These are phyloP conservation scores for Poeciliopsis paucimaculata DNA, from an alignment of 2,797 vertebrate species.

Conservation along the genomic window DNA sequence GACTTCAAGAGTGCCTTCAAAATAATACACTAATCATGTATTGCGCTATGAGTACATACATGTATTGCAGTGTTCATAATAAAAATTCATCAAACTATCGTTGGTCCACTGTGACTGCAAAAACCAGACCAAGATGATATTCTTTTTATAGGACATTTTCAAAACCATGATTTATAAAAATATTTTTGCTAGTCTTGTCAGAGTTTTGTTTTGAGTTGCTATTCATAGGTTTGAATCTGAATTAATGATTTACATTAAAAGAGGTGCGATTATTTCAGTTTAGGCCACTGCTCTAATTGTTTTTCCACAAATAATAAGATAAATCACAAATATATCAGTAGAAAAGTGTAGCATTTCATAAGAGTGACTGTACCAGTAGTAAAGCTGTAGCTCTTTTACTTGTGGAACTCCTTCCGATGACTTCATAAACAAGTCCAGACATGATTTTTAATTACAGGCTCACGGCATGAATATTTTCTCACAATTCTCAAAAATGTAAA, in stretches of 20 bases:
- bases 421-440: not conserved
- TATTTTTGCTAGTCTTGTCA: not conserved
- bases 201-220: not conserved
- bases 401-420: not conserved
- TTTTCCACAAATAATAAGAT: not conserved
- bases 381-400: not conserved
- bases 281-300: no score
- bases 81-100: not conserved
- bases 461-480: not conserved
- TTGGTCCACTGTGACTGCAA: not conserved
- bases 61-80: not conserved
- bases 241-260: not conserved
- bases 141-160: not conserved
- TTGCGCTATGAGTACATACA: not conserved
- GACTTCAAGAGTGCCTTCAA: conserved; percentile 12
- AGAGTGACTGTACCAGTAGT: not conserved
- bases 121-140: not conserved
- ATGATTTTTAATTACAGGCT: not conserved
- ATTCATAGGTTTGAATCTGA: not conserved
- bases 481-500: not conserved
- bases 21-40: conserved; percentile 10
- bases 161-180: not conserved
- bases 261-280: not conserved
- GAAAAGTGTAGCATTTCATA: not conserved
- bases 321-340: not conserved